Evolutionary conservation across 1,140 invertebrate species (phyloP), one percentile per base, ranked within the genome.

Genomic region (Drosophila arizonae): DNA sequence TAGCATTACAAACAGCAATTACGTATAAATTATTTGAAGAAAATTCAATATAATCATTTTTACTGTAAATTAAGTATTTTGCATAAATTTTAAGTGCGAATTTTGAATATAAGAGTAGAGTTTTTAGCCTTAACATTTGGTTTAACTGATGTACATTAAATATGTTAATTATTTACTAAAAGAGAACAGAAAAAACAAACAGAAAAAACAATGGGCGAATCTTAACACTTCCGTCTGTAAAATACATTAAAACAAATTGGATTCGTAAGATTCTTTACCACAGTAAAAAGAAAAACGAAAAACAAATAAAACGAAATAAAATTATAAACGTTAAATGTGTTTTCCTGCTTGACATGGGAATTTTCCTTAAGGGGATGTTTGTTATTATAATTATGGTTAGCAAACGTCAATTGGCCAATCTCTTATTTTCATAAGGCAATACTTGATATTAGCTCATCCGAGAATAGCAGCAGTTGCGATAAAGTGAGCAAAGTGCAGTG

Each of bases 161-260:
- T 87, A 87, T 81, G 84, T 87, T 87, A 87, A 86, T 79, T 87
- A 86, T 87, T 87, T 87, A 87, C 79, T 88, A 87, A 86, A 75
- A 62, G 67, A 33, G 67, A 56, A 11, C 45, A 26, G 51, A 50
- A 64, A 71, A 46, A 39, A 33, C 6, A 68, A 21, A 39, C 17
- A 56, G 54, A 67, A 54, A 48, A 72, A 48, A 30, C 39, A 9
- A 30, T 30, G 43, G 43, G 64, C 41, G 70, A 72, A 72, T 68
- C 76, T 73, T 80, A 28, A 81, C 67, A 63, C 66, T 75, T 82
- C 75, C 79, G 76, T 82, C 79, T 87, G 82, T 87, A 87, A 87
- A 82, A 86, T 82, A 79, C 51, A 87, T 79, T 71, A 79, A 61
- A 87, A 87, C 55, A 86, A 82, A 79, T 68, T 72, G 75, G 70